phyloP scores from a whole-genome alignment of 2,113 vertebrate species.

The Petrocephalus microphthalmus region DNA sequence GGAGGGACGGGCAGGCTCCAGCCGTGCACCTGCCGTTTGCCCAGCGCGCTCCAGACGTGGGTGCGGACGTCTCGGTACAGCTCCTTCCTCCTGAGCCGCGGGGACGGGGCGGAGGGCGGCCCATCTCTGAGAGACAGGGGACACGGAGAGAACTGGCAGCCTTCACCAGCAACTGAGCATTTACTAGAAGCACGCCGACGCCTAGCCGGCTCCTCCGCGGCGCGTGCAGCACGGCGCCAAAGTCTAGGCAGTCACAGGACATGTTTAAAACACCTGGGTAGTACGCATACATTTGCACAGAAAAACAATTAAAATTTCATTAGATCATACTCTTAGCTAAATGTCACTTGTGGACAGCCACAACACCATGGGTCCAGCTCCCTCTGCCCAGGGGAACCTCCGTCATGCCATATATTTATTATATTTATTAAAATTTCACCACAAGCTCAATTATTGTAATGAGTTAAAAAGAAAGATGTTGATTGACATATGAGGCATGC shows the following conservation, averaged over 20 bases:
- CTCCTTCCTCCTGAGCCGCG: slow-evolving; percentile 60
- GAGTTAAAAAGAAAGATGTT: background rate
- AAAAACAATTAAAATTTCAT: no score
- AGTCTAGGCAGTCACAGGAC: background rate
- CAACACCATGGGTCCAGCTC: background rate
- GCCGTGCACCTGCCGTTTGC: slow-evolving; percentile 65
- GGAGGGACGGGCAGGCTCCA: slow-evolving; percentile 63
- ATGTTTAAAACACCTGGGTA: background rate
- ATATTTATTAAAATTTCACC: background rate
- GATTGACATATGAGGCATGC: background rate
- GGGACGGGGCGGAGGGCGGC: slow-evolving; percentile 43
- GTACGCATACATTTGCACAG: background rate
- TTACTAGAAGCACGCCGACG: background rate
- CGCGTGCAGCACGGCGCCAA: background rate
- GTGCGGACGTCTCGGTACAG: slow-evolving; percentile 68
- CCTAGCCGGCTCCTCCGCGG: background rate
- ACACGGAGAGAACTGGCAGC: background rate
- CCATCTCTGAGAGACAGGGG: slow-evolving; percentile 18
- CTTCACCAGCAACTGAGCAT: background rate
- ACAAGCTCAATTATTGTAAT: background rate
- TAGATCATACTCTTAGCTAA: background rate
- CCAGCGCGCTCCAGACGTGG: slow-evolving; percentile 65
- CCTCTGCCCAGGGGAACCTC: background rate
- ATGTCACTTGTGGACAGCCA: no score
- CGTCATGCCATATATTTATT: background rate